These are phyloP conservation scores for Elysia chlorotica DNA, from an alignment of 1,140 invertebrate genomes.

Conservation along the genomic window DNA sequence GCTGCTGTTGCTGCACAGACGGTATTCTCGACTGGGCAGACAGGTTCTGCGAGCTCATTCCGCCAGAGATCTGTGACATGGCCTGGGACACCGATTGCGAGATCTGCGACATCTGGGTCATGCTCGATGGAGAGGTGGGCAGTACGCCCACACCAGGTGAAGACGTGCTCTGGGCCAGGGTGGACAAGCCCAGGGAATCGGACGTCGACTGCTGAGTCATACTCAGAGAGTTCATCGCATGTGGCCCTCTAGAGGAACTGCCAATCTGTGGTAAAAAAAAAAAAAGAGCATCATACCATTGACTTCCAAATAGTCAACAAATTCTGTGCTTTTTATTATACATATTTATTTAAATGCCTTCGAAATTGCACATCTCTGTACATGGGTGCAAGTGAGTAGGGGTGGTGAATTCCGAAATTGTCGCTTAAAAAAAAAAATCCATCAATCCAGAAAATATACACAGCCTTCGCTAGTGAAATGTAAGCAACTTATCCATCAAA, in stretches of 20 bases:
- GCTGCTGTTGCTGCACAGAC: conserved; percentile 25
- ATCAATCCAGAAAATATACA: no score
- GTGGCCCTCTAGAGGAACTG: conserved; percentile 25
- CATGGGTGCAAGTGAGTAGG: no score
- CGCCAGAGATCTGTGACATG: conserved; percentile 9
- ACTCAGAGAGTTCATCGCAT: conserved; percentile 2
- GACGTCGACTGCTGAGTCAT: conserved; percentile 19
- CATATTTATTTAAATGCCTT: no score
- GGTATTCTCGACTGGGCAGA: conserved; percentile 28
- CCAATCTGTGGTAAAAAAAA: conserved; percentile 34
- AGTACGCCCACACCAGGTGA: no score
- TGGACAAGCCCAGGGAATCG: conserved; percentile 3
- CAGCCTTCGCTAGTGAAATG: no score
- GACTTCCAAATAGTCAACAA: no score
- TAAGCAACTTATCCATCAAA: no score
- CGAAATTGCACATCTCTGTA: no score
- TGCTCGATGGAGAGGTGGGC: no score
- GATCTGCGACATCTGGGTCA: conserved; percentile 1
- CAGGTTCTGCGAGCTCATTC: not conserved
- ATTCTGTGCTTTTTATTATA: no score
- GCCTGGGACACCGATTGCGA: conserved; percentile 9
- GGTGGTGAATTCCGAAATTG: no score
- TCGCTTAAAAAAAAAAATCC: no score
- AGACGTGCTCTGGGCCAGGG: conserved; percentile 10
- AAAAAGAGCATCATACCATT: not conserved